Conservation (phyloP, 2,888 invertebrate species). For the Lepidochrysops patricia region DNA sequence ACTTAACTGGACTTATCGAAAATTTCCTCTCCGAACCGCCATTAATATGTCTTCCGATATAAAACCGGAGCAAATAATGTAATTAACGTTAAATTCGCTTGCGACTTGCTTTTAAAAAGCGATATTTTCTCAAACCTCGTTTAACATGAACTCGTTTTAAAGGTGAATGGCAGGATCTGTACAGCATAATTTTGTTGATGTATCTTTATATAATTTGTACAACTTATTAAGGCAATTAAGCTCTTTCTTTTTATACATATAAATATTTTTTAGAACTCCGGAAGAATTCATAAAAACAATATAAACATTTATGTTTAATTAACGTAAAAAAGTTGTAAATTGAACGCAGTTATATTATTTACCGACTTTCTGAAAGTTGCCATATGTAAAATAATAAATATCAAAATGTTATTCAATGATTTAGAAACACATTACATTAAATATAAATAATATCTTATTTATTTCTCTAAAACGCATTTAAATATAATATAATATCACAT, state of each 20-base stretch:
- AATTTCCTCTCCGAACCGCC: slow-evolving; percentile 20
- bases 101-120: background rate
- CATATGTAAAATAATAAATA: background rate
- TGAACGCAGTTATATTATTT: background rate
- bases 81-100: background rate
- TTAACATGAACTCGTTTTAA: background rate
- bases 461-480: background rate
- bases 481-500: background rate
- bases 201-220: no score
- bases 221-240: background rate
- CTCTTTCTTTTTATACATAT: background rate
- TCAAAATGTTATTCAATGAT: background rate
- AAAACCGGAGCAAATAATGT: background rate
- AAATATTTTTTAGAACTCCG: background rate
- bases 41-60: slow-evolving; percentile 3
- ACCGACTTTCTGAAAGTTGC: no score
- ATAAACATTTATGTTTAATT: background rate
- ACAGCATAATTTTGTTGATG: no score
- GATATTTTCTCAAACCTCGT: background rate
- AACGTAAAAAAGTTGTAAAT: background rate
- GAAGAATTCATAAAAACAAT: background rate
- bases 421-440: background rate
- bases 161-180: no score
- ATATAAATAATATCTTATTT: background rate
- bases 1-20: slow-evolving; percentile 21